Base-by-base conservation (phyloP, 2,888 invertebrate genomes). In the Entomobrya multifasciata region DNA sequence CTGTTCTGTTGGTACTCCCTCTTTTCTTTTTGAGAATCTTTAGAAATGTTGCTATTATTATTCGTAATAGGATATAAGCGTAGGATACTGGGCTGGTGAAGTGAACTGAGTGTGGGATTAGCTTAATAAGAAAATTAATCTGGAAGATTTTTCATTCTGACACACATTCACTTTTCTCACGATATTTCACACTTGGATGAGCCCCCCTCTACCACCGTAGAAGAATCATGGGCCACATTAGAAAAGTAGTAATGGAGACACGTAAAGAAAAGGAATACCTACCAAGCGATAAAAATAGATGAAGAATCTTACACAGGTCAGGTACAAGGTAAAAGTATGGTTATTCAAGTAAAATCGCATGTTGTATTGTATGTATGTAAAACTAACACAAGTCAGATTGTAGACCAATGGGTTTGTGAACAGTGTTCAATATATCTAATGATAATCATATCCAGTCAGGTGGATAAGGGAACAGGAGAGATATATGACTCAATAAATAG, bases 51-150 rank as follows among this genome's bases (percentile, higher is more conserved):
- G 36, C 65, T 72, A 72, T 72, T 49, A 47, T 70, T 47, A 70
- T 47, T 76, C 36, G 6, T 49, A 49, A 17, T 17, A 22, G 44
- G n/a, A 70, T 13, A 30, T 30, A n/a, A n/a, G 30, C 41, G 10
- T 52, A 27, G n/a, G n/a, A n/a, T n/a, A n/a, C n/a, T n/a, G n/a
- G 49, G 5, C 20, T 76, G 36, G 41, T 17, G 36, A 20, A 11
- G 41, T 41, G 4, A 13, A 4, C 20, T 41, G 20, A 55, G 36
- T 20, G 83, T 67, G 74, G 89, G 87, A 88, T 89, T 89, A 89
- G 87, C 84, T 85, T 89, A 89, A 89, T 89, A 89, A 88, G 88
- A 88, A 89, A 89, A 89, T 89, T 89, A 89, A 89, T 89, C 88
- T 88, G 27, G 78, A 67, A 67, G 79, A 79, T 79, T 79, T 79